Conservation (phyloP, 2,888 invertebrate species). For the Papilio demoleus region DNA sequence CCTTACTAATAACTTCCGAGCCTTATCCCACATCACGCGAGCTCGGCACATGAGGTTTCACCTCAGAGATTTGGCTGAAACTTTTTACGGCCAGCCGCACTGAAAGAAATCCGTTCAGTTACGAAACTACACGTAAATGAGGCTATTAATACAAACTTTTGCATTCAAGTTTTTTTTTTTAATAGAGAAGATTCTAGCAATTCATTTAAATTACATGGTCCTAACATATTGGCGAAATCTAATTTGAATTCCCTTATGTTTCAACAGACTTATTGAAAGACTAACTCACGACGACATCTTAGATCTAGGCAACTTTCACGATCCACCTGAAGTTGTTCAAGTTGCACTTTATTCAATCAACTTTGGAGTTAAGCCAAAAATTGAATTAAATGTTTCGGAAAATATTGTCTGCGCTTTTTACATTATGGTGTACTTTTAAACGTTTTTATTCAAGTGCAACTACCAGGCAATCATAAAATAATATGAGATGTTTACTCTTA, state of each 20-base stretch:
- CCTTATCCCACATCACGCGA: too few species aligned
- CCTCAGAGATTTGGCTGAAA: too few species aligned
- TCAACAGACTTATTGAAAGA: conserved; percentile 13
- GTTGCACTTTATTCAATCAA: conserved; percentile 19
- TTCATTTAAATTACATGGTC: conserved; percentile 4
- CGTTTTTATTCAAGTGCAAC: background rate
- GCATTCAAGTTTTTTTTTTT: background rate
- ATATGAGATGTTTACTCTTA: conserved; percentile 10
- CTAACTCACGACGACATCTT: conserved; percentile 13
- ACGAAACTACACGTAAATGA: background rate
- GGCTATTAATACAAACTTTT: background rate
- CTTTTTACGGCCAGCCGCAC: too few species aligned
- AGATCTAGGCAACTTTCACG: conserved; percentile 22
- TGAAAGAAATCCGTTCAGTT: too few species aligned
- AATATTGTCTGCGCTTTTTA: background rate
- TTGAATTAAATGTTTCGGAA: conserved; percentile 1
- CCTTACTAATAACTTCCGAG: too few species aligned
- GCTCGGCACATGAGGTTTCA: too few species aligned
- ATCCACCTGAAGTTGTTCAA: conserved; percentile 24
- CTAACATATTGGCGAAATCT: conserved; percentile 5
- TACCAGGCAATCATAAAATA: conserved; percentile 18
- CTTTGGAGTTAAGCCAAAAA: conserved; percentile 20
- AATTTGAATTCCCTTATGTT: conserved; percentile 20
- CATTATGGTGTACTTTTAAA: background rate
- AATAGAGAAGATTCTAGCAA: background rate